Evolutionary conservation across 2,797 vertebrate genomes (phyloP), one percentile per base, ranked within the genome.

Genomic region (Hyperoplus lanceolatus): DNA sequence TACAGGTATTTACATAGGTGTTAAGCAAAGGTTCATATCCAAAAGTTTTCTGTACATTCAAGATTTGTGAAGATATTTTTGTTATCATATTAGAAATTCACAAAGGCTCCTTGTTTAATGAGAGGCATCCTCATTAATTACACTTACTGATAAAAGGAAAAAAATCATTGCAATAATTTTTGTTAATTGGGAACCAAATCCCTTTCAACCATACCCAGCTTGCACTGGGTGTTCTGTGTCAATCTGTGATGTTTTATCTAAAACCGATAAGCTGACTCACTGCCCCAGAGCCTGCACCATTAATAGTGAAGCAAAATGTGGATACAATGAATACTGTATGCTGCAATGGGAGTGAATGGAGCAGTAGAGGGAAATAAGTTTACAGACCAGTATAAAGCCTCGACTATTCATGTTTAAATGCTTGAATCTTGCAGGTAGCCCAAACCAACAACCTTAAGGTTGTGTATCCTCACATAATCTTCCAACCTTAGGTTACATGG

Each of bases 301-400:
- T 87, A 81, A 88, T 87, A 76, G 86, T 69, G 39, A 72, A 16
- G 77, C 59, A 80, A 85, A 83, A 88, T 78, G 77, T 79, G 78
- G 70, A 86, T 60, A 73, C 71, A 86, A 81, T 81, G 64, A 87
- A 81, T 76, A 73, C 58, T 84, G 78, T 89, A 73, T 77, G 54
- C 13, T n/a, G 70, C 38, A 91, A 83, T 88, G 73, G 81, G 53
- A 54, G 77, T 79, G 60, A 49, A 79, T 48, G 59, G 14, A 66
- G 60, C 41, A 41, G 49, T 4, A 48, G 46, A 53, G 42, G 4
- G 14, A 16, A 64, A 21, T 49, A 43, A 5, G n/a, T 57, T 62
- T 43, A 49, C 13, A 39, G 38, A 56, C 43, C 2, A 3, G 10
- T 41, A 42, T 10, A 9, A 49, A 2, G 18, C 11, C 6, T 60